Evolutionary conservation across 1,140 invertebrate genomes (phyloP).

Genomic region (Heliconius nattereri): DNA sequence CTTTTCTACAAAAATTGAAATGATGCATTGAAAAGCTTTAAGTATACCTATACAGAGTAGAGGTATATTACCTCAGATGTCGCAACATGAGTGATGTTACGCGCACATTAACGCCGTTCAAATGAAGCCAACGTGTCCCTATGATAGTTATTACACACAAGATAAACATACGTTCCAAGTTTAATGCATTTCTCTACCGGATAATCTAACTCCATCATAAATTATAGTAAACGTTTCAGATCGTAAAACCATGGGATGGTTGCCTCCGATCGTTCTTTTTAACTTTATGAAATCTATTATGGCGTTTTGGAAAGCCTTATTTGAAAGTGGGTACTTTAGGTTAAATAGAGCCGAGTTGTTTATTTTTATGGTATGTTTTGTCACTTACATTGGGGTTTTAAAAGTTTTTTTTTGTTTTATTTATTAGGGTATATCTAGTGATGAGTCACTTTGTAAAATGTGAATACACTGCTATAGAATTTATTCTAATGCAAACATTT

Average conservation of each 20-base stretch:
- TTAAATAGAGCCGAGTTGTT: not conserved
- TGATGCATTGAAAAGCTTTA: not conserved
- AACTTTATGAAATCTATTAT: constrained; percentile 19
- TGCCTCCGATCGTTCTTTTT: constrained; percentile 17
- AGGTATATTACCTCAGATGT: not conserved
- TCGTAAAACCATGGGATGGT: constrained; percentile 25
- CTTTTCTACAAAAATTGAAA: too few species aligned
- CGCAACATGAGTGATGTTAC: not conserved
- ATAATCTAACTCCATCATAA: constrained; percentile 24
- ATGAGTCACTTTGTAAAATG: not conserved
- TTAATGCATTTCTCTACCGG: constrained; percentile 25
- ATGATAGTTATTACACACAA: constrained; percentile 25
- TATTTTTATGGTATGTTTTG: constrained; percentile 1
- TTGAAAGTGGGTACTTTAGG: not conserved
- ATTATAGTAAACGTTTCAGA: constrained; percentile 16
- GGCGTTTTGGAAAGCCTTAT: constrained; percentile 9
- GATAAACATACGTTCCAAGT: constrained; percentile 20
- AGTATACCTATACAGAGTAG: not conserved
- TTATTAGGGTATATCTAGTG: not conserved
- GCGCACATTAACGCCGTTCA: not conserved
- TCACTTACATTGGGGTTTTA: not conserved
- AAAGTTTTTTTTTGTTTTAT: not conserved
- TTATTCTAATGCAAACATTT: not conserved
- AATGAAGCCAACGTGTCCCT: constrained; percentile 1
- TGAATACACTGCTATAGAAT: not conserved